A percentile compares a stretch with the other conserved stretches of the same genome.
Conservation (phyloP, 2,888 invertebrate species). For the Chaitophorus viminalis region DNA sequence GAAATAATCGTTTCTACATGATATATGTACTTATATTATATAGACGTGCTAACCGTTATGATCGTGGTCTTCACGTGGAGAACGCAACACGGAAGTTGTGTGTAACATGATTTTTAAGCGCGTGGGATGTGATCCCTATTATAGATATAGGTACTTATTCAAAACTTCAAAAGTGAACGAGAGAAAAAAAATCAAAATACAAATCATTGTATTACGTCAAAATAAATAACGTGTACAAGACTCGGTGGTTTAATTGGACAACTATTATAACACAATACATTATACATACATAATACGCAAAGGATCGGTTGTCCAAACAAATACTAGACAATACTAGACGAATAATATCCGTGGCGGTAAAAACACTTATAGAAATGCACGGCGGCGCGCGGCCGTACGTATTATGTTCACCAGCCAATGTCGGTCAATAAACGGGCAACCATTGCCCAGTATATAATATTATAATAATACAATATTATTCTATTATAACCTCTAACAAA, state of each 20-base stretch:
- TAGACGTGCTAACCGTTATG: neutral
- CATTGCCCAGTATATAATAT: neutral
- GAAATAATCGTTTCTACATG: neutral
- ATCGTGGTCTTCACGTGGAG: no score
- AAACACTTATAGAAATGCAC: neutral
- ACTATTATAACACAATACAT: no score
- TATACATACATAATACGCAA: no score
- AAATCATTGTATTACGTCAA: neutral
- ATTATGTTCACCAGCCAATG: neutral
- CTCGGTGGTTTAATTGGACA: neutral
- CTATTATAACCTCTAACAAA: constrained; percentile 38
- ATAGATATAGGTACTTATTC: no score
- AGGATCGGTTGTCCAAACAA: neutral
- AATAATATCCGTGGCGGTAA: neutral
- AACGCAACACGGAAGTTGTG: no score
- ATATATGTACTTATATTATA: no score
- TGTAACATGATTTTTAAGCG: no score
- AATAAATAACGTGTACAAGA: no score
- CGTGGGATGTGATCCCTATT: no score
- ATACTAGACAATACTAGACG: no score
- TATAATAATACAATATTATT: neutral
- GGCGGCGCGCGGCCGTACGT: neutral
- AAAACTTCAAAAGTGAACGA: no score
- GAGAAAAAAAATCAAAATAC: no score
- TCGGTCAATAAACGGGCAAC: constrained; percentile 46